Conservation (phyloP, 2,797 vertebrate genomes). For the Enteromius treurensis region DNA sequence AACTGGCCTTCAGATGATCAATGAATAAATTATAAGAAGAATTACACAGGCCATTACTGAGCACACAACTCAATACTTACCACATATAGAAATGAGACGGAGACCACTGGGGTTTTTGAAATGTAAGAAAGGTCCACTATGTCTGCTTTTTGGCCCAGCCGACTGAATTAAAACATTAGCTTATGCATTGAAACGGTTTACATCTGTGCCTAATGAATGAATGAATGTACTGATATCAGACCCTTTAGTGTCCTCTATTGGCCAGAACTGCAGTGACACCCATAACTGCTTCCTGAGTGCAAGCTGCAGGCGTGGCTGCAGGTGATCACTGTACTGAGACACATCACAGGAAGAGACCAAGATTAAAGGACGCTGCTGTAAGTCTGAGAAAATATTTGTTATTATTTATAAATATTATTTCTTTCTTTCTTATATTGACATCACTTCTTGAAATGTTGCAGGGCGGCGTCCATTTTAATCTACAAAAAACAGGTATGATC, state of each 20-base stretch:
- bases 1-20: not conserved
- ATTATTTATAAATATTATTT: too few species aligned
- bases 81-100: not conserved
- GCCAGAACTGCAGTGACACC: not conserved
- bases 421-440: constrained; percentile 47
- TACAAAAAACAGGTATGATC: constrained; percentile 70
- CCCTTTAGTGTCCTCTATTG: constrained; percentile 44
- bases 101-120: not conserved
- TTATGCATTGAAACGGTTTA: not conserved
- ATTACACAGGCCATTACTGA: not conserved
- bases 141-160: not conserved
- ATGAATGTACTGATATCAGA: not conserved
- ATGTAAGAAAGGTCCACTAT: not conserved
- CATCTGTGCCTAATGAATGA: not conserved
- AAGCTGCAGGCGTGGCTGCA: constrained; percentile 68
- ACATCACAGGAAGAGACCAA: constrained; percentile 73
- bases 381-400: constrained; percentile 62
- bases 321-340: constrained; percentile 51
- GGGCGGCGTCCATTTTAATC: constrained; percentile 85
- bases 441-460: constrained; percentile 67
- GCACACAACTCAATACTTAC: not conserved
- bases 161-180: not conserved
- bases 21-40: not conserved
- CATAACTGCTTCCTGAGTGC: constrained; percentile 56
- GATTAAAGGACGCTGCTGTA: constrained; percentile 87